phyloP scores from a whole-genome alignment of 2,888 invertebrate species.

The Agrochola circellaris region DNA sequence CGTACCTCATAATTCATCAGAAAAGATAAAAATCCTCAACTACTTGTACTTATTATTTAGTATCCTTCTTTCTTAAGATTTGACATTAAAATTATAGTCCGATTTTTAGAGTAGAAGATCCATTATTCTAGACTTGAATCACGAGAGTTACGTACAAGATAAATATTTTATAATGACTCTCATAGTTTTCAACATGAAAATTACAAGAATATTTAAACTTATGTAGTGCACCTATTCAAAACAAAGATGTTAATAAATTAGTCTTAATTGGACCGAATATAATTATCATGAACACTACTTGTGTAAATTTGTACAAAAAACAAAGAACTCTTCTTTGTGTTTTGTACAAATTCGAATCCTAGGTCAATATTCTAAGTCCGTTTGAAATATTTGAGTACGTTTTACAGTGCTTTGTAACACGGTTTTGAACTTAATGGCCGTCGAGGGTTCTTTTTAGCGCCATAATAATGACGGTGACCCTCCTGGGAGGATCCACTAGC shows the following conservation, averaged over 20 bases:
- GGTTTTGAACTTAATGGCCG: neutral
- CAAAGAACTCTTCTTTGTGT: no score
- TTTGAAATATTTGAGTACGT: neutral
- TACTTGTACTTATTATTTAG: constrained; percentile 5
- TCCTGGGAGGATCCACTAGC: no score
- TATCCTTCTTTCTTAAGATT: constrained; percentile 14
- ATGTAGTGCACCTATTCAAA: neutral
- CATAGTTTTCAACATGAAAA: neutral
- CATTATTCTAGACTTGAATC: constrained; percentile 22
- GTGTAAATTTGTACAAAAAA: constrained; percentile 24
- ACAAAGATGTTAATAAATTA: constrained; percentile 13
- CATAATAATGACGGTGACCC: neutral
- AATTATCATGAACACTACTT: constrained; percentile 2
- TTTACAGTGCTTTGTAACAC: neutral
- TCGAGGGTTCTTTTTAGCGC: neutral
- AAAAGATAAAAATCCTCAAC: constrained; percentile 10
- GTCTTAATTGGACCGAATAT: constrained; percentile 8
- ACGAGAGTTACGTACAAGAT: constrained; percentile 3
- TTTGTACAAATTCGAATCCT: constrained; percentile 16
- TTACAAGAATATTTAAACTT: neutral
- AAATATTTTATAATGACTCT: neutral
- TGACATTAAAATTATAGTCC: constrained; percentile 33
- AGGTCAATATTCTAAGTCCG: neutral
- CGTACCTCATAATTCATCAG: constrained; percentile 4
- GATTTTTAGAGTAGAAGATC: constrained; percentile 3